Percentiles rank a stretch among this genome's conserved stretches.
Conservation (phyloP, 2,888 invertebrate genomes). For the Atethmia centrago region DNA sequence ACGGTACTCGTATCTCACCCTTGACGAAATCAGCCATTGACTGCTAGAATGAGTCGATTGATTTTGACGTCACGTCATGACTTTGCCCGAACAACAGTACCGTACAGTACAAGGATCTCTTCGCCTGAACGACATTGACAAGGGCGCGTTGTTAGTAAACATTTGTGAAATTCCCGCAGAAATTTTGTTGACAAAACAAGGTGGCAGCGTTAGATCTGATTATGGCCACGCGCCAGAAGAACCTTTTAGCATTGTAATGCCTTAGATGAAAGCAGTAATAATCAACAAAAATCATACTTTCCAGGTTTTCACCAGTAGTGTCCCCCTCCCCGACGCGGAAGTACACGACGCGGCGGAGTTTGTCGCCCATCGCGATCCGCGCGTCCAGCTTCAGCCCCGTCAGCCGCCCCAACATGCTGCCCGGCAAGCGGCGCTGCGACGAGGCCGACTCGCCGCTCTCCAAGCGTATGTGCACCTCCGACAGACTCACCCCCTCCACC, state of each 20-base stretch:
- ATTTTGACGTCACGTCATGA: background rate
- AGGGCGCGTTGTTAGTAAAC: background rate
- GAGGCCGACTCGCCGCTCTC: conserved; percentile 89
- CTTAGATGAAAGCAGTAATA: background rate
- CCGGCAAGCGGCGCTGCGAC: conserved; percentile 92
- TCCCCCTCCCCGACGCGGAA: conserved; percentile 97
- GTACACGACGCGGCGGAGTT: conserved; percentile 95
- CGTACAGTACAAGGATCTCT: background rate
- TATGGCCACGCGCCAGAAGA: background rate
- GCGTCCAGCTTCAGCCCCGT: conserved; percentile 94
- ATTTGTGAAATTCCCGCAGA: background rate
- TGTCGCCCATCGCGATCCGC: conserved; percentile 96
- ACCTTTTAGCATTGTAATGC: background rate
- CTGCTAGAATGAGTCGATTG: background rate
- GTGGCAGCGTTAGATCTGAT: background rate
- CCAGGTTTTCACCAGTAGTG: conserved; percentile 90
- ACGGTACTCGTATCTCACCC: background rate
- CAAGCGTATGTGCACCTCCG: conserved; percentile 84
- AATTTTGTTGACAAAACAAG: background rate
- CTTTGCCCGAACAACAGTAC: background rate
- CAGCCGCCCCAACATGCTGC: conserved; percentile 87
- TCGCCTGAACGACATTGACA: background rate
- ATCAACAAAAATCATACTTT: conserved; percentile 24
- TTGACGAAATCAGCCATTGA: conserved; percentile 8
- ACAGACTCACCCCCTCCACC: conserved; percentile 81